Percentiles rank a stretch among this genome's conserved stretches.
Conservation (phyloP, 2,113 vertebrate species). For the Colaptes auratus region DNA sequence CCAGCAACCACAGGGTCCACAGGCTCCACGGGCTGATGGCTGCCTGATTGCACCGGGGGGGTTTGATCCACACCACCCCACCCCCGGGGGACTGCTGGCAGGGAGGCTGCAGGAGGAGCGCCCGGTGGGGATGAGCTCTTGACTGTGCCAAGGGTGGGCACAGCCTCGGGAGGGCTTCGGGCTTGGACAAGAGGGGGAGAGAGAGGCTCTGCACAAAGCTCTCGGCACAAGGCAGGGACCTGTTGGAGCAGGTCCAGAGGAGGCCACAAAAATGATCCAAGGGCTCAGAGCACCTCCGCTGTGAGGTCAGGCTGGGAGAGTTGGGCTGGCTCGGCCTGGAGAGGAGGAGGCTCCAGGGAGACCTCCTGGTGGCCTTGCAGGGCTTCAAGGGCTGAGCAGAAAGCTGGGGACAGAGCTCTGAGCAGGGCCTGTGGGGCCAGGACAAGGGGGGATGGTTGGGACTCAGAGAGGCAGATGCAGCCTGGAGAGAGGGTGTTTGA, state of each 20-base stretch:
- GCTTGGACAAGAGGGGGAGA: neutral
- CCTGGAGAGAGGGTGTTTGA: too few species aligned
- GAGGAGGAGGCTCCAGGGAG: neutral
- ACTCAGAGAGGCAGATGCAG: too few species aligned
- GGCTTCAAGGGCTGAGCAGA: neutral
- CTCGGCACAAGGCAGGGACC: too few species aligned
- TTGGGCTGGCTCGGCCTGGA: neutral
- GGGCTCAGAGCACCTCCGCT: neutral
- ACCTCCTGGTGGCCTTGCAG: neutral
- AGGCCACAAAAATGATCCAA: too few species aligned
- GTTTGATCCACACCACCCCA: neutral
- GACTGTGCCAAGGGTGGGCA: fast-evolving
- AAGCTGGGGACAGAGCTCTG: too few species aligned
- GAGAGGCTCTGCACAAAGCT: fast-evolving
- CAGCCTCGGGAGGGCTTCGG: fast-evolving
- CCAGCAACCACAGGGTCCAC: neutral
- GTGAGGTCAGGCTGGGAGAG: neutral
- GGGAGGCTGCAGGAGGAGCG: fast-evolving
- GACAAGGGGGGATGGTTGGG: too few species aligned
- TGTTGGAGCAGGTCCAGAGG: too few species aligned
- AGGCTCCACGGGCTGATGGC: conserved; percentile 4
- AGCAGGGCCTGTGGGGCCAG: too few species aligned
- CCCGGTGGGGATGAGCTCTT: fast-evolving
- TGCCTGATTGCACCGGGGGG: neutral
- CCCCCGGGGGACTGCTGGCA: neutral